Base-by-base conservation (phyloP, 2,888 invertebrate genomes). In the Sceliomorpha sp. region DNA sequence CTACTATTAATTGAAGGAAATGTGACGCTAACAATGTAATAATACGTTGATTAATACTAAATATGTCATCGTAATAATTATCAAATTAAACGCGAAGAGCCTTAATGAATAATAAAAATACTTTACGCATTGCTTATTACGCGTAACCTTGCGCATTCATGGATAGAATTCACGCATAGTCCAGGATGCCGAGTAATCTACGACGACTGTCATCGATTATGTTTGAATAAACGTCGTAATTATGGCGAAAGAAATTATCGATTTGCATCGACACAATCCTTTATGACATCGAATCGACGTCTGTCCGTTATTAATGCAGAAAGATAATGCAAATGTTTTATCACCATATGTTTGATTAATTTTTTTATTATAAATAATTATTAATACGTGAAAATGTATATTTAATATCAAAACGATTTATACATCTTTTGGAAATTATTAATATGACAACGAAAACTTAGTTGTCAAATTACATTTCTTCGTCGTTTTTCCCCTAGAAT, bases 91-190 rank as follows among this genome's bases (percentile, higher is more conserved):
- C 20, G 14, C 12, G 20, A 34, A 32, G 9, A 15, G 6, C 6
- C 8, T 36, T 47, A 32, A 47, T 47, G 47, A 47, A 47, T 47
- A 32, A 34, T 47, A 34, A 32, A 47, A 47, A 47, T 47, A 44
- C 12, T 9, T 8, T 29, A 10, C 8, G 8, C 13, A 29, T 15
- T 14, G 14, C n/a, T 2, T 31, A 10, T 20, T 34, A 47, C 9
- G 47, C 13, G 47, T 34, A 20, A 47, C 47, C 39, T 53, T 47
- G 39, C 27, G 48, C 66, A 59, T 66, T 58, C 66, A 42, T 32
- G 72, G 70, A 69, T 44, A 70, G 50, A 47, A 60, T 29, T 51
- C 20, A 63, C n/a, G 6, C 32, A 55, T 39, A 64, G 70, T 26
- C 68, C 70, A 47, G 56, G 47, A 72, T 70, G 66, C 44, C 48